A percentile compares a stretch with the other conserved stretches of the same genome.
phyloP scores from a whole-genome alignment of 2,797 vertebrate species.

The Phalanger gymnotis region DNA sequence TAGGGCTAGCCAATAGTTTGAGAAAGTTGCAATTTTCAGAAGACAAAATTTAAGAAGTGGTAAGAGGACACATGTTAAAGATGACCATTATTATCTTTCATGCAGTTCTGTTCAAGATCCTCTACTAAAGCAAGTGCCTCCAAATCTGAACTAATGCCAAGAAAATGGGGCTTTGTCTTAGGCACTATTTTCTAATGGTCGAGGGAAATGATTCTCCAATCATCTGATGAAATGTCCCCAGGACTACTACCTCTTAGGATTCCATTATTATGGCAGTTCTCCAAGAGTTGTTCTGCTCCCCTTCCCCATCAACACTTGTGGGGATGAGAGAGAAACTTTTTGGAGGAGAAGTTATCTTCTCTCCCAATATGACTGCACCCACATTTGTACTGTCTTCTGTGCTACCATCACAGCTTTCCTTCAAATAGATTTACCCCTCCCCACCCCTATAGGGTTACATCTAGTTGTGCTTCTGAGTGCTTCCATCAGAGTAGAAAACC shows the following conservation, averaged over 20 bases:
- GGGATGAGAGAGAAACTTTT: neutral
- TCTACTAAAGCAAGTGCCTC: neutral
- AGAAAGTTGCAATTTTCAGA: neutral
- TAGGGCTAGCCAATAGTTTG: neutral
- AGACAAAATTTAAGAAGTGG: neutral
- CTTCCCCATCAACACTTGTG: neutral
- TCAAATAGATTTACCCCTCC: neutral
- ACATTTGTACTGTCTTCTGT: neutral
- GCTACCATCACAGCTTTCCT: neutral
- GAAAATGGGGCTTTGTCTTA: neutral
- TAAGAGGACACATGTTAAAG: neutral
- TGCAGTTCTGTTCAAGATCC: neutral
- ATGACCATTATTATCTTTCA: neutral
- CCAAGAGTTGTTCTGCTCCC: neutral
- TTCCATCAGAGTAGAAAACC: neutral
- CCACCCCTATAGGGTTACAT: neutral
- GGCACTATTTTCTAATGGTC: neutral
- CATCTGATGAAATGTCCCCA: neutral
- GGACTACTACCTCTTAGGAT: neutral
- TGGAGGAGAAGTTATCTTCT: neutral
- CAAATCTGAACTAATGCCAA: neutral
- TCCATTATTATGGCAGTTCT: neutral
- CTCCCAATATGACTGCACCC: neutral
- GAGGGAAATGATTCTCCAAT: neutral
- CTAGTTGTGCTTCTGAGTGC: neutral